Evolutionary conservation across 2,888 invertebrate species (phyloP).

Genomic region (Platycheirus rosarum): DNA sequence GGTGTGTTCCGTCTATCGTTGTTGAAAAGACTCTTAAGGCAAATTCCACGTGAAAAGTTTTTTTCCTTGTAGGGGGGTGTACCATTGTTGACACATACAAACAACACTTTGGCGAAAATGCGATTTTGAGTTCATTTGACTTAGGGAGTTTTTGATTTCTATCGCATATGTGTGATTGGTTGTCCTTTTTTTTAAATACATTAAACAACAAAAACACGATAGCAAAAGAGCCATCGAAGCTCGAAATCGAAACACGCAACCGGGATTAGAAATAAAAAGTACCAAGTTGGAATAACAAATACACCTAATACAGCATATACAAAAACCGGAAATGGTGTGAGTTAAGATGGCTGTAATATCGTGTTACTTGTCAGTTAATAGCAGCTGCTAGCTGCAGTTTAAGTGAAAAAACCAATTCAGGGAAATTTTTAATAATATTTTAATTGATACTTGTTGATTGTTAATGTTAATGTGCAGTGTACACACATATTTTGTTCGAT

Average conservation of each 20-base stretch:
- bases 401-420: slow-evolving; percentile 32
- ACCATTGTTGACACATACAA: slow-evolving; percentile 52
- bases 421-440: slow-evolving; percentile 53
- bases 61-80: slow-evolving; percentile 54
- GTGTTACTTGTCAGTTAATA: slow-evolving; percentile 31
- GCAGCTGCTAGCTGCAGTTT: neutral
- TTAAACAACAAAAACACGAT: slow-evolving; percentile 4
- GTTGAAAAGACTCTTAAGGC: neutral
- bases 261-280: slow-evolving; percentile 46
- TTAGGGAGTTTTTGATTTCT: slow-evolving; percentile 40
- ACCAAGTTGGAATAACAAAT: slow-evolving; percentile 9
- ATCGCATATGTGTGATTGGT: slow-evolving; percentile 65
- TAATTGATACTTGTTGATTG: slow-evolving; percentile 28
- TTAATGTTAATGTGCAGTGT: neutral
- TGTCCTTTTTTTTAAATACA: slow-evolving; percentile 27
- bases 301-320: neutral
- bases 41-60: slow-evolving; percentile 56
- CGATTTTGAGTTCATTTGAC: slow-evolving; percentile 47
- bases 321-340: slow-evolving; percentile 1
- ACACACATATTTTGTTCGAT: neutral
- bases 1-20: neutral
- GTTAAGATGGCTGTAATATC: slow-evolving; percentile 8
- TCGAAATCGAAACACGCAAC: slow-evolving; percentile 60
- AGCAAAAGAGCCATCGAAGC: slow-evolving; percentile 16
- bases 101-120: slow-evolving; percentile 20